phyloP scores from a whole-genome alignment of 2,888 invertebrate genomes.

The Apoda limacodes region DNA sequence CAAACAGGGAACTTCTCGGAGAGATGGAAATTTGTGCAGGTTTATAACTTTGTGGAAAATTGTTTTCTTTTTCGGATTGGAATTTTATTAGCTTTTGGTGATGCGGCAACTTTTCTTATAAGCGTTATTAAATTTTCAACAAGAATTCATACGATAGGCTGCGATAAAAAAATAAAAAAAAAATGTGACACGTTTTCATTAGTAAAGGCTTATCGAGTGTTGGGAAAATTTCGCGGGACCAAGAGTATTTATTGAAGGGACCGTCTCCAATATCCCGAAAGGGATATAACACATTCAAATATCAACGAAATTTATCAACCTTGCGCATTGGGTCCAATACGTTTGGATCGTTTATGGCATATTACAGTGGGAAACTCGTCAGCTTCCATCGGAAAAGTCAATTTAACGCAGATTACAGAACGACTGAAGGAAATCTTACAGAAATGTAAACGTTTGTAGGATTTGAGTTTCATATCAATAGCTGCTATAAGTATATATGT shows the following conservation, averaged over 20 bases:
- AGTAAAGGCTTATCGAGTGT: constrained; percentile 39
- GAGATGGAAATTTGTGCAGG: constrained; percentile 59
- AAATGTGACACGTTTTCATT: constrained; percentile 36
- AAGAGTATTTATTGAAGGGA: constrained; percentile 49
- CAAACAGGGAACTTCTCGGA: constrained; percentile 52
- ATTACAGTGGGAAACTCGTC: constrained; percentile 60
- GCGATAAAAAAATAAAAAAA: constrained; percentile 28
- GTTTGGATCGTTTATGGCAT: constrained; percentile 62
- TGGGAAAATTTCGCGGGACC: constrained; percentile 35
- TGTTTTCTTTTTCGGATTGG: constrained; percentile 48
- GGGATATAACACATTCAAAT: constrained; percentile 63
- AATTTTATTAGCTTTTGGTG: constrained; percentile 51
- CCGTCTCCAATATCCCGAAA: constrained; percentile 42
- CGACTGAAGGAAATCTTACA: constrained; percentile 43
- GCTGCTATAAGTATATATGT: no score
- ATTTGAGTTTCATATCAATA: constrained; percentile 37
- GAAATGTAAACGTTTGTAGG: constrained; percentile 43
- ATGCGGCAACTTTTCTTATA: constrained; percentile 39
- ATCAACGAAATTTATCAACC: constrained; percentile 64
- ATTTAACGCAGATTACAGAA: constrained; percentile 61
- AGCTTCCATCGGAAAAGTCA: constrained; percentile 61
- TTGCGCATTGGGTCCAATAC: constrained; percentile 55
- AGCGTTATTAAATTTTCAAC: constrained; percentile 38
- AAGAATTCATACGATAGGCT: constrained; percentile 20
- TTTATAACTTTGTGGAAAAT: constrained; percentile 59